Evolutionary conservation across 1,140 invertebrate species (phyloP).

Genomic region (Batillaria attramentaria): DNA sequence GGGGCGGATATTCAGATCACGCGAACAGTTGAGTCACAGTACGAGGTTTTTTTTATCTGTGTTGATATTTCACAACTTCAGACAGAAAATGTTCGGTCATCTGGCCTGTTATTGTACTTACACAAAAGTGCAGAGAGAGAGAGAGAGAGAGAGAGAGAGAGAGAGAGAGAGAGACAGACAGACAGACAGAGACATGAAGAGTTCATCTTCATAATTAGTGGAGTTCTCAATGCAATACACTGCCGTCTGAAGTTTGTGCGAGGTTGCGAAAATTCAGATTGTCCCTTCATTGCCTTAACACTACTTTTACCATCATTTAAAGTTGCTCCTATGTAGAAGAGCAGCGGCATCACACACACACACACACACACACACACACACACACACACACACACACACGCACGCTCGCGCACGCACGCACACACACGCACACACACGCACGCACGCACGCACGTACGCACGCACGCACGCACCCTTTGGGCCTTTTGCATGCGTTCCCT

Average conservation of each 20-base stretch:
- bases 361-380: background rate
- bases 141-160: constrained; percentile 2
- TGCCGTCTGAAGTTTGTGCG: no score
- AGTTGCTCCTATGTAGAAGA: background rate
- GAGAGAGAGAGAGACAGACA: background rate
- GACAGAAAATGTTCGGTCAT: no score
- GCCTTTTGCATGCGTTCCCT: no score
- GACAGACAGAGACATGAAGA: background rate
- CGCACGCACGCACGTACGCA: background rate
- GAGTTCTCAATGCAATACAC: no score
- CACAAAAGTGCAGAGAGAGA: background rate
- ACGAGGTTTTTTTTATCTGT: no score
- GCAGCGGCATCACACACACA: background rate
- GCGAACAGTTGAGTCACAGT: background rate
- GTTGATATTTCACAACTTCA: no score
- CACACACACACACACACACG: background rate
- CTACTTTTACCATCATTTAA: no score
- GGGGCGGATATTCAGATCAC: background rate
- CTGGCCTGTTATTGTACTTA: no score
- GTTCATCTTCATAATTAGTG: background rate
- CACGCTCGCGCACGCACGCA: background rate
- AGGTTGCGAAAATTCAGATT: no score
- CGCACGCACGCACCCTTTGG: background rate
- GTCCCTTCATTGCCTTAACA: no score
- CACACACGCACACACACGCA: background rate